Evolutionary conservation across 1,140 invertebrate genomes (phyloP).

Genomic region (Saccostrea cuccullata): DNA sequence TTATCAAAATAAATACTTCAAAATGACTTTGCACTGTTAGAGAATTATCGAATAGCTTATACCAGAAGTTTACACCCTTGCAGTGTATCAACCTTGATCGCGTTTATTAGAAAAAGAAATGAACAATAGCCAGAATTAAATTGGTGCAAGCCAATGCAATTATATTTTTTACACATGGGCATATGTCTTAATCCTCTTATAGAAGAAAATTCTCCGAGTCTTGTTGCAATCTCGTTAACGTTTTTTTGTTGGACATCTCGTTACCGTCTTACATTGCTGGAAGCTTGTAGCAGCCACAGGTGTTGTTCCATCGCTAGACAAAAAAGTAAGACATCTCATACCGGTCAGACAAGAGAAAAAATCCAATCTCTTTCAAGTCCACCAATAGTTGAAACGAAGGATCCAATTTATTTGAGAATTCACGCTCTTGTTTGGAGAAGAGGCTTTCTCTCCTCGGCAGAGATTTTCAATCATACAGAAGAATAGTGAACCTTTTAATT

Average conservation of each 20-base stretch:
- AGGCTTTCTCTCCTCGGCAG: neutral
- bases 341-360: neutral
- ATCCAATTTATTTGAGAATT: slow-evolving; percentile 32
- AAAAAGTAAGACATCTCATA: neutral
- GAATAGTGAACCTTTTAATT: slow-evolving; percentile 1
- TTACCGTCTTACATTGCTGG: neutral
- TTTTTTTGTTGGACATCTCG: neutral
- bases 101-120: neutral
- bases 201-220: neutral
- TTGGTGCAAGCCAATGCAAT: slow-evolving; percentile 6
- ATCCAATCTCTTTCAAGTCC: neutral
- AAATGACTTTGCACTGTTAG: slow-evolving; percentile 4
- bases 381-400: slow-evolving; percentile 11
- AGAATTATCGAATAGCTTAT: neutral
- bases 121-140: neutral
- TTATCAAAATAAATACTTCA: neutral
- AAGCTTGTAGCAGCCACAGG: neutral
- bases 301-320: neutral
- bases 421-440: slow-evolving; percentile 10
- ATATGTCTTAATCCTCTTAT: slow-evolving; percentile 17
- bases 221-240: neutral
- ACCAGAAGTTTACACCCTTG: neutral
- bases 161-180: neutral
- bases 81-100: neutral
- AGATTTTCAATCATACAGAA: slow-evolving; percentile 16